Evolutionary conservation across 1,140 invertebrate species (phyloP).

Genomic region (Tetraneura akinire): DNA sequence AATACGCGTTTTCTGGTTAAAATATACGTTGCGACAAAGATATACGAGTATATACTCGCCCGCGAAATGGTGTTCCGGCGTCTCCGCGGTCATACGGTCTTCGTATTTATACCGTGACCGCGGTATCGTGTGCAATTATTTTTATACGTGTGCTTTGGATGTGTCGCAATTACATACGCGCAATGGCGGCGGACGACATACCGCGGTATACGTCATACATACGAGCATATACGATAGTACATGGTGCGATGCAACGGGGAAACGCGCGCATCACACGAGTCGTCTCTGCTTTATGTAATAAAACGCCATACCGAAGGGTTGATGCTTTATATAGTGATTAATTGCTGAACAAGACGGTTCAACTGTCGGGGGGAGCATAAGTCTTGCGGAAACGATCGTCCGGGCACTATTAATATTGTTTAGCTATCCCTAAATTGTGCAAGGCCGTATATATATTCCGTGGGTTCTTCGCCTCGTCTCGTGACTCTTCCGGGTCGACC

Average conservation of each 20-base stretch:
- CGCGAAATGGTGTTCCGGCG: too few relatives aligned
- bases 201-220: too few relatives aligned
- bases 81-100: too few relatives aligned
- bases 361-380: conserved; percentile 17
- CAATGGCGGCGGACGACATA: too few relatives aligned
- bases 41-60: too few relatives aligned
- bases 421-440: neutral
- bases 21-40: too few relatives aligned
- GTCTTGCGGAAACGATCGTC: conserved; percentile 37
- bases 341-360: conserved; percentile 39
- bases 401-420: conserved; percentile 40
- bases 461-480: neutral
- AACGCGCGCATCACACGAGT: neutral
- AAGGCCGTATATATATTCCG: neutral
- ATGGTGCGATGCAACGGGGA: neutral
- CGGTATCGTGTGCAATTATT: too few relatives aligned
- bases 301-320: conserved; percentile 31
- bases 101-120: too few relatives aligned
- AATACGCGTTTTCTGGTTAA: too few relatives aligned
- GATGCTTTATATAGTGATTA: conserved; percentile 30
- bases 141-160: too few relatives aligned
- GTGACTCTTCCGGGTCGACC: neutral
- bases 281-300: conserved; percentile 25
- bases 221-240: too few relatives aligned
- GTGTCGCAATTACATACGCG: too few relatives aligned